Base-by-base conservation (phyloP, 2,888 invertebrate genomes). In the Melanargia galathea region DNA sequence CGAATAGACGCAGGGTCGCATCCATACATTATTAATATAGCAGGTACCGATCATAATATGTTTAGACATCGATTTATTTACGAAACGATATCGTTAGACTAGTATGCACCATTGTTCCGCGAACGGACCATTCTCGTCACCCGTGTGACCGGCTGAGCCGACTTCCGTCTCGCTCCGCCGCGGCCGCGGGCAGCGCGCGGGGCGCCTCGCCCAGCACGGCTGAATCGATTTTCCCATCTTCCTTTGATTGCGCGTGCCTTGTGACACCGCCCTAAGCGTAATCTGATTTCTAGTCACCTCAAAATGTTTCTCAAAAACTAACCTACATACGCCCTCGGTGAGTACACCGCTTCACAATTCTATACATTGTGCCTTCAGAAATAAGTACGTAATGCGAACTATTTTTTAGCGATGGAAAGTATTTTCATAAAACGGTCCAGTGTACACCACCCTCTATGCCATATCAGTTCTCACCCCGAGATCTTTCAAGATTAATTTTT, bases 1-100 rank as follows among this genome's bases (percentile, higher is more conserved):
- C 83, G 88, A 90, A 89, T 87, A 90, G 90, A 89, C 88, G 89
- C 90, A 89, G 88, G 89, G 75, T 79, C 90, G 90, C 90, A 90
- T 87, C 90, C 90, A 90, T 89, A 90, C 90, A 89, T 88, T 85
- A 83, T 80, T 81, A 82, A 79, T 80, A 80, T 86, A 86, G 84
- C 90, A 90, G 90, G 90, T 90, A 90, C 89, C 84, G 86, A 86
- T 87, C 82, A 86, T 84, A 86, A 86, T 85, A 86, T 87, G 87
- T 84, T 84, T 75, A 79, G 81, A 85, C 78, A 81, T 83, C 82
- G 83, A 80, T 78, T 82, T 76, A 72, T 71, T 79, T 77, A 73
- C 77, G 77, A 77, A 77, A 81, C 83, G 86, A 85, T 75, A 79
- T 84, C 82, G 78, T 83, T 77, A 83, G 80, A 83, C 84, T 87